Evolutionary conservation across 2,888 invertebrate genomes (phyloP).

Genomic region (Tryphoninae sp.): DNA sequence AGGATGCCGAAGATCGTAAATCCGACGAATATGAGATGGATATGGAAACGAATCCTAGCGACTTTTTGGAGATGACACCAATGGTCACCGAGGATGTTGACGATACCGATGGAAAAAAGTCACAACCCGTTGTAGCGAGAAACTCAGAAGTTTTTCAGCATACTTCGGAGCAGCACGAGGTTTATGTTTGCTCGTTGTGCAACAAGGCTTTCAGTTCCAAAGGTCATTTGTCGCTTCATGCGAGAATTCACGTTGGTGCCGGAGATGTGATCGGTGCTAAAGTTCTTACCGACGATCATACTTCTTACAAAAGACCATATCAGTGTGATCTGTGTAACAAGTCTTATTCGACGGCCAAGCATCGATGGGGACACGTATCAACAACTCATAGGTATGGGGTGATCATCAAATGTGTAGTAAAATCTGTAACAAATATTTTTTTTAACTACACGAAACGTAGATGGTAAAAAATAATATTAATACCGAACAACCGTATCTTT

Average conservation of each 20-base stretch:
- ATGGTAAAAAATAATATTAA: not conserved
- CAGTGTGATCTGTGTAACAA: conserved; percentile 81
- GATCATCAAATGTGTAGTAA: not conserved
- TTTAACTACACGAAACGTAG: not conserved
- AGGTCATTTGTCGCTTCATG: conserved; percentile 81
- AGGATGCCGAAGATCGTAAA: conserved; percentile 76
- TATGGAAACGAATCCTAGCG: conserved; percentile 80
- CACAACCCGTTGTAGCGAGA: conserved; percentile 9
- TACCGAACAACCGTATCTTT: not conserved
- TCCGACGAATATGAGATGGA: conserved; percentile 80
- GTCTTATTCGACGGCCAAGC: conserved; percentile 81
- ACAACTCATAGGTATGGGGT: conserved; percentile 78
- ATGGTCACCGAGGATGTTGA: conserved; percentile 73
- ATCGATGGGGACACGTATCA: conserved; percentile 82
- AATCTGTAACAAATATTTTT: not conserved
- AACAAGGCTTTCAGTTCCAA: conserved; percentile 81
- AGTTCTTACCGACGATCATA: conserved; percentile 80
- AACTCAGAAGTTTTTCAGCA: conserved; percentile 67
- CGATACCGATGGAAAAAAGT: conserved; percentile 46
- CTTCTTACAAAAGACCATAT: conserved; percentile 80
- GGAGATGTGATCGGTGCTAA: conserved; percentile 80
- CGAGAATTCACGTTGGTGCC: conserved; percentile 80
- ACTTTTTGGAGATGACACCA: conserved; percentile 78
- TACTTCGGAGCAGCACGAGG: conserved; percentile 78
- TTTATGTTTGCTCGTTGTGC: conserved; percentile 80